These are phyloP conservation scores for Drosophila mimetica DNA, from an alignment of 2,888 invertebrate genomes.

Conservation along the genomic window DNA sequence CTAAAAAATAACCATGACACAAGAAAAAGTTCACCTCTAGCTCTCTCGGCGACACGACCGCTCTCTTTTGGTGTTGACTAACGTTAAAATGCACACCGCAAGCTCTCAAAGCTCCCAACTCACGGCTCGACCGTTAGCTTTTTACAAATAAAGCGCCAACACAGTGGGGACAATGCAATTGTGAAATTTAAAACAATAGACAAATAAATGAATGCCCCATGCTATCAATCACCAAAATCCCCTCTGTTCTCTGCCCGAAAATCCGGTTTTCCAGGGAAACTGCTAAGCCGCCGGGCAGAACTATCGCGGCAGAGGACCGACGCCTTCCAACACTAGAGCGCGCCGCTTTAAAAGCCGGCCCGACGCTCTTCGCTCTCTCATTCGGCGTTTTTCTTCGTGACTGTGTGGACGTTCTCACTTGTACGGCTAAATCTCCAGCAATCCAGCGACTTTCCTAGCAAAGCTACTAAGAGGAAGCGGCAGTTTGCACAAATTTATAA, in stretches of 20 bases:
- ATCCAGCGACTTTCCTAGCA: slow-evolving; percentile 57
- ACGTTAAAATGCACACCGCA: background rate
- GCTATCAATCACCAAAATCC: background rate
- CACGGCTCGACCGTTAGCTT: background rate
- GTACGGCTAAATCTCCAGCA: slow-evolving; percentile 54
- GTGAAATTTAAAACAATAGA: background rate
- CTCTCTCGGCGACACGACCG: background rate
- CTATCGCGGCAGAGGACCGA: slow-evolving; percentile 1
- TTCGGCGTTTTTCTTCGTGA: slow-evolving; percentile 82
- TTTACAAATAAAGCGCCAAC: background rate
- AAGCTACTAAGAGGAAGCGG: slow-evolving; percentile 58
- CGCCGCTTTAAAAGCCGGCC: slow-evolving; percentile 35
- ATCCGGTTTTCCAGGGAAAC: background rate
- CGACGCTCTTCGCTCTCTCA: slow-evolving; percentile 80
- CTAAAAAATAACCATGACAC: background rate
- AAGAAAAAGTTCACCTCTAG: slow-evolving; percentile 1
- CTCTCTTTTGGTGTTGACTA: slow-evolving; percentile 11
- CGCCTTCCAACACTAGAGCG: slow-evolving; percentile 22
- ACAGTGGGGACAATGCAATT: background rate
- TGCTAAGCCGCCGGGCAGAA: background rate
- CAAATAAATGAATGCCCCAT: background rate
- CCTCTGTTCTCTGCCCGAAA: background rate
- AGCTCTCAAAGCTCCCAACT: slow-evolving; percentile 7
- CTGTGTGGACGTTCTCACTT: slow-evolving; percentile 69
- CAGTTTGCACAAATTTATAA: slow-evolving; percentile 66